Percentiles rank a stretch among this genome's conserved stretches.
Conservation (phyloP, 2,888 invertebrate species). For the Alitta virens region DNA sequence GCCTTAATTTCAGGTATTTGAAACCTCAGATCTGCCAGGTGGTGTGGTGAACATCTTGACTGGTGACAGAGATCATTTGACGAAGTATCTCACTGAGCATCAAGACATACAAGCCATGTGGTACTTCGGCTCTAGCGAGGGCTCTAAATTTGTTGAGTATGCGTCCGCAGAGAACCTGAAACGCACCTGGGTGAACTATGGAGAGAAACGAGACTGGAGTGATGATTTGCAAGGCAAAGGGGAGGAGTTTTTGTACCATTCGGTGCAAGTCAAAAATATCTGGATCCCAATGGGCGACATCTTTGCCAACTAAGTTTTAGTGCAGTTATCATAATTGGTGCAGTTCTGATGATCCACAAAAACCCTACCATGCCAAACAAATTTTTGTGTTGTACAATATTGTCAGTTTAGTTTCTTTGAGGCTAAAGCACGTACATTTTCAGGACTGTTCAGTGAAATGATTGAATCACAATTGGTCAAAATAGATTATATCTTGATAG, state of each 20-base stretch:
- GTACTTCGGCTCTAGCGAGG: slow-evolving; percentile 55
- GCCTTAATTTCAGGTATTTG: slow-evolving; percentile 55
- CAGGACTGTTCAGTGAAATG: too few relatives aligned
- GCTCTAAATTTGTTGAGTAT: slow-evolving; percentile 56
- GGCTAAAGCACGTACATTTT: too few relatives aligned
- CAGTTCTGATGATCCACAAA: too few relatives aligned
- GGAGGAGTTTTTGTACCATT: slow-evolving; percentile 56
- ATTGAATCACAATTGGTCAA: too few relatives aligned
- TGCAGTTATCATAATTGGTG: too few relatives aligned
- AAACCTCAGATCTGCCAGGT: slow-evolving; percentile 58
- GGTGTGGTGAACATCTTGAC: slow-evolving; percentile 59
- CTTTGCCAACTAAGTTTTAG: slow-evolving; percentile 53
- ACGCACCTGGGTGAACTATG: slow-evolving; percentile 58
- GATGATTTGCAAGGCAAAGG: slow-evolving; percentile 48
- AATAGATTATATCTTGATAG: too few relatives aligned
- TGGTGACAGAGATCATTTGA: slow-evolving; percentile 53
- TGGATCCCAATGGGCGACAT: slow-evolving; percentile 60
- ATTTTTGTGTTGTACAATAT: too few relatives aligned
- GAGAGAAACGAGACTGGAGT: slow-evolving; percentile 49
- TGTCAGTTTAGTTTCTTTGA: too few relatives aligned
- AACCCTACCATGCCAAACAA: too few relatives aligned
- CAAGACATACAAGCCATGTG: slow-evolving; percentile 55
- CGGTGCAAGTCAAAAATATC: slow-evolving; percentile 55
- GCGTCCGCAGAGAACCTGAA: slow-evolving; percentile 56
- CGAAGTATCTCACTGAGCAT: slow-evolving; percentile 55